Evolutionary conservation across 2,888 invertebrate genomes (phyloP).

Genomic region (Drosophila fulvimacula): DNA sequence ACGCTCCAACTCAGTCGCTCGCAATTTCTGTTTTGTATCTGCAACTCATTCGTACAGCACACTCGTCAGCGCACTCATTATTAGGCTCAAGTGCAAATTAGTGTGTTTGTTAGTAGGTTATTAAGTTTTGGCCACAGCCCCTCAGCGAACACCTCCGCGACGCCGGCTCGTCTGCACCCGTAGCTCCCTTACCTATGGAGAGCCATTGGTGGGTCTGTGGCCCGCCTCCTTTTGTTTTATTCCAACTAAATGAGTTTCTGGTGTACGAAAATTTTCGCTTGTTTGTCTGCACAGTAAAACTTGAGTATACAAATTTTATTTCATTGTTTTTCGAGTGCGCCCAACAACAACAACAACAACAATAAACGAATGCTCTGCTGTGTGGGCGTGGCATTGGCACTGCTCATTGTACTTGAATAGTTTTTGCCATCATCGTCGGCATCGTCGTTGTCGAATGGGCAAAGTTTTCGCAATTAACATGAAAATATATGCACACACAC

Average conservation of each 20-base stretch:
- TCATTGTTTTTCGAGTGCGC: slow-evolving; percentile 80
- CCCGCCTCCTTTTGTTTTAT: slow-evolving; percentile 60
- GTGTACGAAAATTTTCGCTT: slow-evolving; percentile 45
- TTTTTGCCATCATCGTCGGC: slow-evolving; percentile 48
- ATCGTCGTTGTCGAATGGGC: slow-evolving; percentile 41
- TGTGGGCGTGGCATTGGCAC: slow-evolving; percentile 49
- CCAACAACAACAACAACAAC: slow-evolving; percentile 23
- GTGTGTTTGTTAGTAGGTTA: slow-evolving; percentile 81
- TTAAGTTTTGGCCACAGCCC: slow-evolving; percentile 58
- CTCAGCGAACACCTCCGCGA: slow-evolving; percentile 17
- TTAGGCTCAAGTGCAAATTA: slow-evolving; percentile 81
- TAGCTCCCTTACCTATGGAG: background rate
- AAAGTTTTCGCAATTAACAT: slow-evolving; percentile 74
- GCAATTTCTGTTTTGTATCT: slow-evolving; percentile 25
- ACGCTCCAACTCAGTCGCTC: background rate
- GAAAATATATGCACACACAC: slow-evolving; percentile 47
- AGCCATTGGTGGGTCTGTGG: background rate
- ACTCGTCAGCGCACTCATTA: slow-evolving; percentile 80
- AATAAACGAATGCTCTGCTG: slow-evolving; percentile 20
- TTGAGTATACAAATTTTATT: slow-evolving; percentile 80
- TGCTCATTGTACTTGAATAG: slow-evolving; percentile 65
- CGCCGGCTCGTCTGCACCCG: slow-evolving; percentile 15
- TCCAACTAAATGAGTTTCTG: slow-evolving; percentile 79
- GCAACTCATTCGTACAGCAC: slow-evolving; percentile 58
- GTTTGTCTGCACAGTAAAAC: slow-evolving; percentile 75